Percentiles rank a stretch among this genome's conserved stretches.
Evolutionary conservation across 2,888 invertebrate genomes (phyloP).

Genomic region (Synanthedon andrenaeformis): DNA sequence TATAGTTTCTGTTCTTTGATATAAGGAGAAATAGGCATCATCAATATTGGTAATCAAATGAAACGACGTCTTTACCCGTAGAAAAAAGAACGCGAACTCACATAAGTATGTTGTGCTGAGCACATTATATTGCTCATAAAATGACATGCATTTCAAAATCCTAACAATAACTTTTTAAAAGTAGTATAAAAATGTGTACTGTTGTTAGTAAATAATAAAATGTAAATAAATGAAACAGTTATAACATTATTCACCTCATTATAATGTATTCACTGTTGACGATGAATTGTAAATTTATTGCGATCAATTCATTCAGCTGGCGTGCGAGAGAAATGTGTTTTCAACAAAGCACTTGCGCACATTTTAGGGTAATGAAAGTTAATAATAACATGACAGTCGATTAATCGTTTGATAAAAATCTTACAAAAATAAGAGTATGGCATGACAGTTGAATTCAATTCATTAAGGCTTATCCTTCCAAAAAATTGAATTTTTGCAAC

Average conservation of each 20-base stretch:
- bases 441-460: constrained; percentile 10
- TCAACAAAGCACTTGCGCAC: not conserved
- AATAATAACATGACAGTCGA: constrained; percentile 10
- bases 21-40: too few species aligned
- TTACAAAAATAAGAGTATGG: constrained; percentile 21
- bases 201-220: not conserved
- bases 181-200: not conserved
- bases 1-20: too few species aligned
- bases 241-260: not conserved
- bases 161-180: too few species aligned
- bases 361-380: constrained; percentile 7
- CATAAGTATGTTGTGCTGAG: too few species aligned
- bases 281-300: not conserved
- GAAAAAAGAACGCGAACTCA: too few species aligned
- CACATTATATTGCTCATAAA: too few species aligned
- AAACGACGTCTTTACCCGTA: too few species aligned
- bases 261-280: not conserved
- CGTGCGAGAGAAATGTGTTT: not conserved
- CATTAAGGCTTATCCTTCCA: too few species aligned
- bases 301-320: not conserved
- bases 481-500: too few species aligned
- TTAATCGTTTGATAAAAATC: constrained; percentile 25
- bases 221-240: not conserved
- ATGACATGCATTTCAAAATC: too few species aligned
- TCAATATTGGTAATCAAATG: too few species aligned